Conservation (phyloP, 2,888 invertebrate genomes). For the Drosophila rellima region DNA sequence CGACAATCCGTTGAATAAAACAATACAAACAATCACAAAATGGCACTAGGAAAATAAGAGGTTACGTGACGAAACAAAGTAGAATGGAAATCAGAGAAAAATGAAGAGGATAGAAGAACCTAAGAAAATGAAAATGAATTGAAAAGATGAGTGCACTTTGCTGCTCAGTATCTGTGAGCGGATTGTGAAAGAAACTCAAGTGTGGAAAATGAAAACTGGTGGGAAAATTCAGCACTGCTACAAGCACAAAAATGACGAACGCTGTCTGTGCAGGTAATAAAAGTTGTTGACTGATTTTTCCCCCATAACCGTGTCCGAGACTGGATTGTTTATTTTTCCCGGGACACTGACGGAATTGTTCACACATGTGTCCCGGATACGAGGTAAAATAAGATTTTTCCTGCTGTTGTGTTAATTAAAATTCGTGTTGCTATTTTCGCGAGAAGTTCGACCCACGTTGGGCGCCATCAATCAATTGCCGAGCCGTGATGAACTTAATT, state of each 20-base stretch:
- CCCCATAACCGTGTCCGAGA: conserved; percentile 12
- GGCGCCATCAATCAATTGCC: conserved; percentile 47
- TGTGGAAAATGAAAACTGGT: conserved; percentile 6
- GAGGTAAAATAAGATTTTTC: background rate
- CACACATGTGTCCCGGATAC: conserved; percentile 18
- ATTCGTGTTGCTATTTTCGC: conserved; percentile 27
- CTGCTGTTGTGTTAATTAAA: conserved; percentile 46
- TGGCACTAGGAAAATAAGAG: conserved; percentile 60
- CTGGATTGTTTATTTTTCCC: conserved; percentile 14
- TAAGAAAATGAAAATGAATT: conserved; percentile 33
- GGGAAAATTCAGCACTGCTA: conserved; percentile 1
- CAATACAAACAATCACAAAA: conserved; percentile 73
- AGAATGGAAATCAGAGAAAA: conserved; percentile 21
- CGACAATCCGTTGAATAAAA: conserved; percentile 43
- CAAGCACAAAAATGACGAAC: conserved; percentile 2
- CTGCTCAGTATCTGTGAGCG: background rate
- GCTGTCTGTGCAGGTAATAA: conserved; percentile 25
- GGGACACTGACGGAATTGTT: background rate
- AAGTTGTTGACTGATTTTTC: conserved; percentile 39
- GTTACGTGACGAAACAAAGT: conserved; percentile 56
- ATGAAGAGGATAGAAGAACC: conserved; percentile 10
- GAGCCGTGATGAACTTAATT: conserved; percentile 59
- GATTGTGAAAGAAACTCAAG: conserved; percentile 16
- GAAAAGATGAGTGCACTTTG: conserved; percentile 46
- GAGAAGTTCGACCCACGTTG: background rate